phyloP scores from a whole-genome alignment of 2,888 invertebrate species.

The Liopterus haemorrhoidalis region DNA sequence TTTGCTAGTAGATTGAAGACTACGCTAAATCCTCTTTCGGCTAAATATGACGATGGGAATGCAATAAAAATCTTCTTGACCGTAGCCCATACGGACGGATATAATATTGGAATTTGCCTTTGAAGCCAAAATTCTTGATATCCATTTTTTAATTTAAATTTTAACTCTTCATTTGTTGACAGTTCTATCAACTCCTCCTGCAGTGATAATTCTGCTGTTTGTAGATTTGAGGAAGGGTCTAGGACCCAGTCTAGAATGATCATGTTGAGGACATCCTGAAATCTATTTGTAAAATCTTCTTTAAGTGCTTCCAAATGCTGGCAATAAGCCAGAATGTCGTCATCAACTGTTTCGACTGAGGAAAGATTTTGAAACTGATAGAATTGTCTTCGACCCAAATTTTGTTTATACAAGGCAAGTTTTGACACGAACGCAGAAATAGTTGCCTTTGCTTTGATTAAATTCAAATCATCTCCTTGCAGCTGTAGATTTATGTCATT shows the following conservation, averaged over 20 bases:
- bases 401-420: constrained; percentile 23
- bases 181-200: too few species aligned
- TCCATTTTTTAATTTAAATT: too few species aligned
- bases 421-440: constrained; percentile 24
- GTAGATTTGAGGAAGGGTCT: too few species aligned
- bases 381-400: constrained; percentile 14
- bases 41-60: too few species aligned
- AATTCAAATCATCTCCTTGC: constrained; percentile 23
- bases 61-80: too few species aligned
- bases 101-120: too few species aligned
- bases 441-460: constrained; percentile 26
- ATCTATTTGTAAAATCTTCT: constrained; percentile 29
- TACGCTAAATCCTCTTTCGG: too few species aligned
- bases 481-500: constrained; percentile 22
- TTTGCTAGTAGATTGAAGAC: too few species aligned
- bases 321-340: constrained; percentile 6
- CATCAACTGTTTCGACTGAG: not conserved
- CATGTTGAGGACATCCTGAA: constrained; percentile 29
- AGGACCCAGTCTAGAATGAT: constrained; percentile 9
- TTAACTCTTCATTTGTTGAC: too few species aligned
- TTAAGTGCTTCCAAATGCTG: constrained; percentile 28
- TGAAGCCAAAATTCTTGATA: too few species aligned
- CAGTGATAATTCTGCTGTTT: too few species aligned
- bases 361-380: constrained; percentile 12
- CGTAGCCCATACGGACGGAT: too few species aligned